phyloP scores from a whole-genome alignment of 2,113 vertebrate genomes.

The Melanotaenia duboulayi region DNA sequence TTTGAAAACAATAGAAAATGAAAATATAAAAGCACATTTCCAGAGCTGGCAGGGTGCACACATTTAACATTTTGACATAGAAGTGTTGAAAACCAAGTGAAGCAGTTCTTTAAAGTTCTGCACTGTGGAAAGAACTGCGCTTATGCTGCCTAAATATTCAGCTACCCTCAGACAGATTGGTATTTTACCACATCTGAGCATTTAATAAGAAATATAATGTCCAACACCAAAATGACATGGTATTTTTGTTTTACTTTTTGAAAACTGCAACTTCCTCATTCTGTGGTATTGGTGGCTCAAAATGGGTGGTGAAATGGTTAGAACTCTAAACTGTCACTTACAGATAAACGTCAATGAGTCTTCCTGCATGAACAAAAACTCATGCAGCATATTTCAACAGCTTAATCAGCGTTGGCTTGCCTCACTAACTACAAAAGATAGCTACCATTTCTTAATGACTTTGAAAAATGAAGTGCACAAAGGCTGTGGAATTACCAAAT shows the following conservation, averaged over 20 bases:
- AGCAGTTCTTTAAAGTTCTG: not conserved
- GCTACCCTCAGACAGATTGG: not conserved
- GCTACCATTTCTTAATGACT: not conserved
- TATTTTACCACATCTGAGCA: no score
- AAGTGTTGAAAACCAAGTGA: not conserved
- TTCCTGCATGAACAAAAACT: conserved; percentile 7
- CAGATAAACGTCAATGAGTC: conserved; percentile 36
- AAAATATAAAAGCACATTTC: not conserved
- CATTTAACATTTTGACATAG: conserved; percentile 1
- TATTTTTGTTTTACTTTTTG: conserved; percentile 43
- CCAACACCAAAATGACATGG: conserved; percentile 49
- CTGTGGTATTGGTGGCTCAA: conserved; percentile 47
- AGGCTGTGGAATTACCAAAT: no score
- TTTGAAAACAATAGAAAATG: no score
- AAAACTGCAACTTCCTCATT: conserved; percentile 66
- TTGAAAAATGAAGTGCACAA: no score
- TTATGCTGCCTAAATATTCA: not conserved
- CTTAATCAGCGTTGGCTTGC: not conserved
- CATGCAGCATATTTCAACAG: not conserved
- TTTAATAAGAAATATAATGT: conserved; percentile 41
- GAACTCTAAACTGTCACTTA: conserved; percentile 42
- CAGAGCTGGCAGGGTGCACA: not conserved
- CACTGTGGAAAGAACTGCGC: not conserved
- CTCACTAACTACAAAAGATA: not conserved
- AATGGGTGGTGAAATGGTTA: conserved; percentile 61